Conservation (phyloP, 2,888 invertebrate genomes). For the Pachycephus smyrnensis region DNA sequence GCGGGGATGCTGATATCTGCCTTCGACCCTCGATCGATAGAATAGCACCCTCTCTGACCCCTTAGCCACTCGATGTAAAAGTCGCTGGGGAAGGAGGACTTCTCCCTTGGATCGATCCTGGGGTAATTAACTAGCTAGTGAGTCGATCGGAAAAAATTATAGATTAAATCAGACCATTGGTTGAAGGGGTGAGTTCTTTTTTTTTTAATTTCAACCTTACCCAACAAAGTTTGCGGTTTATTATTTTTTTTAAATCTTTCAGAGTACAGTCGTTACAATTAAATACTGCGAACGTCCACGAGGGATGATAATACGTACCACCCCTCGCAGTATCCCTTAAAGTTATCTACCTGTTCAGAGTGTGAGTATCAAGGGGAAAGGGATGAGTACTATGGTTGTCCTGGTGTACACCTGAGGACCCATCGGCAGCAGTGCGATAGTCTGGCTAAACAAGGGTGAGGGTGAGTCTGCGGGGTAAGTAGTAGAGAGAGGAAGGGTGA, state of each 20-base stretch:
- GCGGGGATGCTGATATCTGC: conserved; percentile 40
- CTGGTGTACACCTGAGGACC: conserved; percentile 1
- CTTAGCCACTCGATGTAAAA: not conserved
- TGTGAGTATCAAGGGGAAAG: not conserved
- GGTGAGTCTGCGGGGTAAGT: not conserved
- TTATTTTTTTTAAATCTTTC: not conserved
- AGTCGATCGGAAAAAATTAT: not conserved
- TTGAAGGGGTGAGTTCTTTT: not conserved
- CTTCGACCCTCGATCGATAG: conserved; percentile 47
- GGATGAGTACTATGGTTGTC: not conserved
- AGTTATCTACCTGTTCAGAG: not conserved
- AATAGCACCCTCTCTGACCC: conserved; percentile 8
- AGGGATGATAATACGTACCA: not conserved
- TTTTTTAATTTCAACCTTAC: not conserved
- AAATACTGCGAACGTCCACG: not conserved
- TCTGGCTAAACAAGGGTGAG: not conserved
- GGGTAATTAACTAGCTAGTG: not conserved
- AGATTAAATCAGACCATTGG: not conserved
- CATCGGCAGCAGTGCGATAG: not conserved
- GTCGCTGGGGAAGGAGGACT: not conserved
- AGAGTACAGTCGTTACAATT: not conserved
- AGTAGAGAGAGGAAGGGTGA: not conserved
- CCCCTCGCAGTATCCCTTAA: not conserved
- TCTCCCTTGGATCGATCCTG: not conserved
- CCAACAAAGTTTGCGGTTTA: not conserved